phyloP scores from a whole-genome alignment of 2,888 invertebrate species.

The Mythimna ferrago region DNA sequence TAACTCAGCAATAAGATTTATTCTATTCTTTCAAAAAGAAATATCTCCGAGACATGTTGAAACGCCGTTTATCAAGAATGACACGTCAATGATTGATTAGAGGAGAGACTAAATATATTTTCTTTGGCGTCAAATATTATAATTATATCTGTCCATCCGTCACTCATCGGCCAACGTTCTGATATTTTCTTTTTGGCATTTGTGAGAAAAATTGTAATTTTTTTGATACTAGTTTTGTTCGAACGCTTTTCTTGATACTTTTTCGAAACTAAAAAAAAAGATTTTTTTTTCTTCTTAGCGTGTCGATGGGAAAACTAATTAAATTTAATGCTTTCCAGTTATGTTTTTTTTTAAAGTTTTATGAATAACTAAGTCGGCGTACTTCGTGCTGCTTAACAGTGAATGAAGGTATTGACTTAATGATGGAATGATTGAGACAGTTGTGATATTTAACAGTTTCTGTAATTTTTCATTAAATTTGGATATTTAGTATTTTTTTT shows the following conservation, averaged over 20 bases:
- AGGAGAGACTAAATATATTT: constrained; percentile 58
- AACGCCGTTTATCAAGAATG: constrained; percentile 56
- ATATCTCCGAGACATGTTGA: constrained; percentile 52
- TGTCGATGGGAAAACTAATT: no score
- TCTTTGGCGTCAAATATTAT: constrained; percentile 65
- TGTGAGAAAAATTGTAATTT: constrained; percentile 42
- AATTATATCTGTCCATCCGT: constrained; percentile 59
- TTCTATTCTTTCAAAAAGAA: constrained; percentile 23
- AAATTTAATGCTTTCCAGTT: no score
- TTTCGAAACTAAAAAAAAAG: no score
- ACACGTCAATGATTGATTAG: constrained; percentile 63
- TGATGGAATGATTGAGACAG: no score
- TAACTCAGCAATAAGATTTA: neutral
- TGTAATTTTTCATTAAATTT: no score
- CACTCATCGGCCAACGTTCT: constrained; percentile 55
- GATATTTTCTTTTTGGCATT: constrained; percentile 51
- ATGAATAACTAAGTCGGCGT: no score
- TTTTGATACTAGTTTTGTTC: constrained; percentile 26
- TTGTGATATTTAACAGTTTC: no score
- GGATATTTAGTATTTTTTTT: no score
- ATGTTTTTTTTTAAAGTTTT: no score
- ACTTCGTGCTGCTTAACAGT: no score
- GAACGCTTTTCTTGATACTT: constrained; percentile 1
- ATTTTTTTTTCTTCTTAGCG: no score
- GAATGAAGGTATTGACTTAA: no score